A percentile compares a stretch with the other conserved stretches of the same genome.
phyloP scores from a whole-genome alignment of 2,888 invertebrate species.

The Folsomia candida region DNA sequence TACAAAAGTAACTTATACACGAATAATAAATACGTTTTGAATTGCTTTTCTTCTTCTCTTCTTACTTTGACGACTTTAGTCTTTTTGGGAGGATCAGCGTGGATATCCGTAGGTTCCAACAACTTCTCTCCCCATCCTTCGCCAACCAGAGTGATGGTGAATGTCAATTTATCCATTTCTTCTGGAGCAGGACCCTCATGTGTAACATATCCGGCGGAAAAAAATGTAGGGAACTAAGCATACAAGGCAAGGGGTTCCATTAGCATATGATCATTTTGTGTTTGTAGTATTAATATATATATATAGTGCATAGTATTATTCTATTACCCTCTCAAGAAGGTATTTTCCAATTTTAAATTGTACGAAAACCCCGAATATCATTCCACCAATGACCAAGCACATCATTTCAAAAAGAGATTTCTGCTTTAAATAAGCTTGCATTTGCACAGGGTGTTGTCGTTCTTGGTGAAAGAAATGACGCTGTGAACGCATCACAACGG shows the following conservation, averaged over 20 bases:
- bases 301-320: background rate
- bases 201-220: conserved; percentile 68
- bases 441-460: conserved; percentile 73
- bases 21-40: background rate
- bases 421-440: conserved; percentile 69
- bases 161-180: conserved; percentile 62
- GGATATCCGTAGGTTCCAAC: conserved; percentile 60
- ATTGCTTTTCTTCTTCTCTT: background rate
- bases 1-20: background rate
- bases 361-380: conserved; percentile 63
- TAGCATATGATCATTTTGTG: too few species aligned
- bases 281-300: background rate
- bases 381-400: conserved; percentile 60
- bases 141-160: conserved; percentile 57
- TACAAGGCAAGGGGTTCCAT: too few species aligned
- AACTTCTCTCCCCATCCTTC: conserved; percentile 73
- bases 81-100: conserved; percentile 64
- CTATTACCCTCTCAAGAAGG: conserved; percentile 63
- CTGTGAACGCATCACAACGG: conserved; percentile 79
- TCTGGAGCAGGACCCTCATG: conserved; percentile 61
- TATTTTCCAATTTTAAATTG: conserved; percentile 64
- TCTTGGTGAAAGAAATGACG: conserved; percentile 67
- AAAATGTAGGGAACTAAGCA: conserved; percentile 64
- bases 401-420: conserved; percentile 59
- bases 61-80: conserved; percentile 65